Evolutionary conservation across 2,888 invertebrate species (phyloP).

Genomic region (Coelopa pilipes): DNA sequence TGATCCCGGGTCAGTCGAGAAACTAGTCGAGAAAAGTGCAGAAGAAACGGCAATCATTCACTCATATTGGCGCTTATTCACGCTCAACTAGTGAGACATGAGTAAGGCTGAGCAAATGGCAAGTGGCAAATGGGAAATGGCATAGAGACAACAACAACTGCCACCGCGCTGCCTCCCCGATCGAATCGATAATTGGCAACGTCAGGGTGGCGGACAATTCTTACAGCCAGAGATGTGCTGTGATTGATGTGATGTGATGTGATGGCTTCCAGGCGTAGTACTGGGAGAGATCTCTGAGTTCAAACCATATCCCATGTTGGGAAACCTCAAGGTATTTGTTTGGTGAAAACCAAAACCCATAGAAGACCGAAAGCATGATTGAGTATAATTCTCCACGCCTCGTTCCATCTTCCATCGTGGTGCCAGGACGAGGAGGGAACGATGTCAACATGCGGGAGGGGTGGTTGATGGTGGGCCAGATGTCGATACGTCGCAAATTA

Average conservation of each 20-base stretch:
- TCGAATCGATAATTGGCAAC: neutral
- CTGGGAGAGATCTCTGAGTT: too few species aligned
- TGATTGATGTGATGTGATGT: too few species aligned
- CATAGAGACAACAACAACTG: neutral
- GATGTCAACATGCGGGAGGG: too few species aligned
- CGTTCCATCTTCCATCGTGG: neutral
- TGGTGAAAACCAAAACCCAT: neutral
- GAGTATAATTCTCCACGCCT: neutral
- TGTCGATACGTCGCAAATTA: neutral
- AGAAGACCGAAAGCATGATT: neutral
- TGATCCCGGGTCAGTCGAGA: slow-evolving; percentile 12
- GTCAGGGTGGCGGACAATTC: neutral
- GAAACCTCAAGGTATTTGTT: neutral
- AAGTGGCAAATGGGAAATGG: neutral
- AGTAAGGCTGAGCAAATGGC: slow-evolving; percentile 11
- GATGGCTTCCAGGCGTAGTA: too few species aligned
- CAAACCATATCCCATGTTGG: too few species aligned
- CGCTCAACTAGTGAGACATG: slow-evolving; percentile 36
- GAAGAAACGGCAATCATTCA: neutral
- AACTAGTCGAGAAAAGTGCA: neutral
- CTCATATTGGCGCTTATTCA: slow-evolving; percentile 15
- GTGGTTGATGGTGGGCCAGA: too few species aligned
- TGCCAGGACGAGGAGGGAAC: too few species aligned
- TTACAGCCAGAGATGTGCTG: too few species aligned
- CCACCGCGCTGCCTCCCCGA: neutral